Conservation (phyloP, 2,113 vertebrate genomes). For the Mugil cephalus region DNA sequence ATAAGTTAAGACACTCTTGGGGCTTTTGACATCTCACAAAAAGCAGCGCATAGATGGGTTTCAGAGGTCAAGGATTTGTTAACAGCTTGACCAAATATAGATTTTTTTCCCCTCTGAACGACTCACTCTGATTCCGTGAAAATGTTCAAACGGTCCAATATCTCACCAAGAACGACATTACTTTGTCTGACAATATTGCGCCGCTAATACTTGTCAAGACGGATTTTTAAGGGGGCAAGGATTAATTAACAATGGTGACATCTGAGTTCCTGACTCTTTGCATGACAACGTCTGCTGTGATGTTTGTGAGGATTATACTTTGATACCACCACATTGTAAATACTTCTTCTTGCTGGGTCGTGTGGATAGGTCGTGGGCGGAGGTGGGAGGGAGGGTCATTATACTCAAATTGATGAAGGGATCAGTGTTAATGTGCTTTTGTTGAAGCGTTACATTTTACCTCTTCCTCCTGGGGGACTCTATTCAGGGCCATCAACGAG, state of each 20-base stretch:
- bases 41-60: too few species aligned
- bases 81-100: too few species aligned
- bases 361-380: slow-evolving; percentile 12
- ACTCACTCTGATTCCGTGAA: too few species aligned
- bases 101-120: too few species aligned
- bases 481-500: slow-evolving; percentile 65
- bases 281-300: slow-evolving; percentile 30
- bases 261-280: slow-evolving; percentile 15
- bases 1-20: too few species aligned
- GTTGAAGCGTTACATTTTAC: slow-evolving; percentile 61
- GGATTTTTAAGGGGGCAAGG: background rate
- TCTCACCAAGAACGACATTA: too few species aligned
- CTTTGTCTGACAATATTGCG: too few species aligned
- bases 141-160: too few species aligned
- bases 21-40: too few species aligned
- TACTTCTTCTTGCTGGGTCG: slow-evolving; percentile 35
- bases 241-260: slow-evolving; percentile 46
- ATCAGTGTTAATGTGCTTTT: slow-evolving; percentile 69
- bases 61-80: too few species aligned
- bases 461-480: slow-evolving; percentile 60
- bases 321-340: slow-evolving; percentile 32
- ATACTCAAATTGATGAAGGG: slow-evolving; percentile 69
- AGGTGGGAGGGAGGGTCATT: slow-evolving; percentile 38
- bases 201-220: too few species aligned
- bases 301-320: slow-evolving; percentile 31